Evolutionary conservation across 2,888 invertebrate genomes (phyloP).

Genomic region (Euspilapteryx auroguttella): DNA sequence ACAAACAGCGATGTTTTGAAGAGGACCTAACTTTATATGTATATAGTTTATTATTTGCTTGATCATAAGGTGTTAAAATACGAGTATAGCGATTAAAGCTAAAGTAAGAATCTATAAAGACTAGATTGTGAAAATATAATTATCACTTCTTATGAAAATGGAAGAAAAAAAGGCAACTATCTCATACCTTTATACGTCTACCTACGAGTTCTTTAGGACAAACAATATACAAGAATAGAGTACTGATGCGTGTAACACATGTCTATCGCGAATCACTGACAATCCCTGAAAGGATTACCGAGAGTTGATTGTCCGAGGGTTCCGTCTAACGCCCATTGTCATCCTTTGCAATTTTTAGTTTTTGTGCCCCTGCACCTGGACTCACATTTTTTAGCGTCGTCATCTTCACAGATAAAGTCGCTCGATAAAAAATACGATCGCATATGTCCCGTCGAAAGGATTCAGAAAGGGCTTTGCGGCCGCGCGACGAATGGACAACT

Average conservation of each 20-base stretch:
- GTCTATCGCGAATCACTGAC: conserved; percentile 21
- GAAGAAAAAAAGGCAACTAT: too few relatives aligned
- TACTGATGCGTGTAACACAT: conserved; percentile 37
- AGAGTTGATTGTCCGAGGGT: conserved; percentile 16
- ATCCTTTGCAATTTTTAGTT: conserved; percentile 9
- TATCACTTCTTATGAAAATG: too few relatives aligned
- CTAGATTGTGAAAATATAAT: too few relatives aligned
- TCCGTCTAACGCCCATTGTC: conserved; percentile 13
- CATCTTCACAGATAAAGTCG: conserved; percentile 32
- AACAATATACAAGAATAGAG: conserved; percentile 7
- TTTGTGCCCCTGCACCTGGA: conserved; percentile 29
- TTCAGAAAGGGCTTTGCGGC: conserved; percentile 2
- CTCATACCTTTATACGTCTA: too few relatives aligned
- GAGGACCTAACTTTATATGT: too few relatives aligned
- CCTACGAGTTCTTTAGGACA: too few relatives aligned
- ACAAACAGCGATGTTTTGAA: too few relatives aligned
- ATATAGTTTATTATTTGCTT: too few relatives aligned
- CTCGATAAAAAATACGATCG: conserved; percentile 27
- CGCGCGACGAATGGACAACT: neutral
- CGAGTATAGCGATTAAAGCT: too few relatives aligned
- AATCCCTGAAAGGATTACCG: conserved; percentile 27
- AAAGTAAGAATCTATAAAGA: too few relatives aligned
- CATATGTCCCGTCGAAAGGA: conserved; percentile 1
- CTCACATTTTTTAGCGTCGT: conserved; percentile 30
- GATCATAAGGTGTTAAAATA: too few relatives aligned